Evolutionary conservation across 2,113 vertebrate genomes (phyloP).

Genomic region (Antechinus flavipes): DNA sequence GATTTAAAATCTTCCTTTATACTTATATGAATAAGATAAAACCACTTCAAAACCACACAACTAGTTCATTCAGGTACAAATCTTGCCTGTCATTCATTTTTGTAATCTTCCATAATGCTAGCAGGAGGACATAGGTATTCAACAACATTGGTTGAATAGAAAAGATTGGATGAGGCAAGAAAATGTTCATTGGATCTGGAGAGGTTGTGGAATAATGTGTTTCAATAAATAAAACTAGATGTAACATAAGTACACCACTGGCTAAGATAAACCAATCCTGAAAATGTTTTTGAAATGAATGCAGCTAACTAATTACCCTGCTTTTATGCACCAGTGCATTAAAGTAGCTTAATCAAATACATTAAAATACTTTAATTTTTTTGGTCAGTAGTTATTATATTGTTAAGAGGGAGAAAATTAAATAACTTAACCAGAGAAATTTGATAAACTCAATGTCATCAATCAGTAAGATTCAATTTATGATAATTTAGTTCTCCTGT

Average conservation of each 20-base stretch:
- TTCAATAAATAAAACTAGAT: constrained; percentile 8
- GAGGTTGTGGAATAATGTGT: constrained; percentile 47
- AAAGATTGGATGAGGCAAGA: not conserved
- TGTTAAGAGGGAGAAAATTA: constrained; percentile 48
- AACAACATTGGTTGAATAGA: not conserved
- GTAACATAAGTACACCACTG: not conserved
- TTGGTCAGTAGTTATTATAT: constrained; percentile 34
- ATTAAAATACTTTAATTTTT: constrained; percentile 27
- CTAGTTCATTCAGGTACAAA: constrained; percentile 27
- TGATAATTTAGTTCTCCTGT: constrained; percentile 24
- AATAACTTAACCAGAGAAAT: constrained; percentile 54
- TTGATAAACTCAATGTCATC: constrained; percentile 20
- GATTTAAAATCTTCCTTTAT: constrained; percentile 44
- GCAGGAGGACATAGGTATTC: not conserved
- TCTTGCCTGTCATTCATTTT: not conserved
- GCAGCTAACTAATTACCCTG: not conserved
- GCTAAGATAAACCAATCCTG: constrained; percentile 11
- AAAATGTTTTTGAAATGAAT: not conserved
- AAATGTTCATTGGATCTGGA: not conserved
- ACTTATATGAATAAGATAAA: constrained; percentile 51
- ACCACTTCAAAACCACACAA: constrained; percentile 29
- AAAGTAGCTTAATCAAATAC: not conserved
- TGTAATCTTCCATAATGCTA: not conserved
- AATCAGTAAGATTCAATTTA: constrained; percentile 47
- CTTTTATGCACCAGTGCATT: not conserved